phyloP scores from a whole-genome alignment of 2,888 invertebrate species.

The Rapana venosa region DNA sequence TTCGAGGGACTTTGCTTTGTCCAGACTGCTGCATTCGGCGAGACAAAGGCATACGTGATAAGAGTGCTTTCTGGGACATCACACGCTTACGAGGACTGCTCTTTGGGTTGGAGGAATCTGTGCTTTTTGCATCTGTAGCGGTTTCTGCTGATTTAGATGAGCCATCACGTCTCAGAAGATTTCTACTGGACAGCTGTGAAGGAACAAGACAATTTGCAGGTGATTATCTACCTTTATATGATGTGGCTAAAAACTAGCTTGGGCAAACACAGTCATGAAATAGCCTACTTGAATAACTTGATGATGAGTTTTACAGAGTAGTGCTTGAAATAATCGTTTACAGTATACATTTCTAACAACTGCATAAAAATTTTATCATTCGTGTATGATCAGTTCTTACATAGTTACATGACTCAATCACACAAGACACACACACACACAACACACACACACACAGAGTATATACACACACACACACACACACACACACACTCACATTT shows the following conservation, averaged over 20 bases:
- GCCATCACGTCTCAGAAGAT: not conserved
- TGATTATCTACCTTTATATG: no score
- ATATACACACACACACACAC: not conserved
- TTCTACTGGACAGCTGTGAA: not conserved
- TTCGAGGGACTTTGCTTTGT: not conserved
- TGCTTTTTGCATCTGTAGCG: not conserved
- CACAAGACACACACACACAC: not conserved
- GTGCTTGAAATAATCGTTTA: no score
- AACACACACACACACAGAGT: not conserved
- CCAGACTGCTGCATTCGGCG: not conserved
- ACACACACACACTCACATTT: no score
- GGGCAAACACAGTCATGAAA: no score
- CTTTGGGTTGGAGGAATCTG: not conserved
- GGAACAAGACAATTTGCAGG: not conserved
- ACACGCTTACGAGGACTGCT: slow-evolving; percentile 20
- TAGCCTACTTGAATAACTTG: no score
- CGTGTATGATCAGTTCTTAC: not conserved
- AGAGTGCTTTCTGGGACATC: slow-evolving; percentile 37
- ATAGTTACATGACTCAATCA: not conserved
- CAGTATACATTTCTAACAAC: no score
- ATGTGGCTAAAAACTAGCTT: no score
- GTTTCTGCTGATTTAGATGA: not conserved
- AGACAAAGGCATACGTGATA: slow-evolving; percentile 35
- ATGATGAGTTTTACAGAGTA: no score
- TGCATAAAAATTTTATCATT: no score